phyloP scores from a whole-genome alignment of 2,888 invertebrate genomes.

The Girardia tigrina region DNA sequence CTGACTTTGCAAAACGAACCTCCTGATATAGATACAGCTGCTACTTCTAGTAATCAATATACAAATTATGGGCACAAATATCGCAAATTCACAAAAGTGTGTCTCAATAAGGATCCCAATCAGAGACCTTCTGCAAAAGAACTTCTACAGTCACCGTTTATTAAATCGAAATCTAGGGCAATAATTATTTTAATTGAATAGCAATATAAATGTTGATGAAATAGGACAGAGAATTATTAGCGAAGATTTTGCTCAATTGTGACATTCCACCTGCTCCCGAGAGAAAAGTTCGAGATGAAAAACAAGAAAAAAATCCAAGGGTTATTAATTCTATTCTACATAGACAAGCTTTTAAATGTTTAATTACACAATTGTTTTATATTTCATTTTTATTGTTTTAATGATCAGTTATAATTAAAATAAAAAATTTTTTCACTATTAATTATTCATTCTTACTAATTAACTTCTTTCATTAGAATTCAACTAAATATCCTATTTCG shows the following conservation, averaged over 20 bases:
- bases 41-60: constrained; percentile 91
- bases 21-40: constrained; percentile 79
- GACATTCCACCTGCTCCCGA: constrained; percentile 29
- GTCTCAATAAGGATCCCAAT: constrained; percentile 48
- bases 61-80: constrained; percentile 92
- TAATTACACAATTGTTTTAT: too few species aligned
- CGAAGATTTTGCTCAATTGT: not conserved
- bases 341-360: too few species aligned
- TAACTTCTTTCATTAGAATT: too few species aligned
- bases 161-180: constrained; percentile 80
- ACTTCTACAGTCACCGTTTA: constrained; percentile 85
- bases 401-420: too few species aligned
- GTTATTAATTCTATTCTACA: too few species aligned
- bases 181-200: not conserved
- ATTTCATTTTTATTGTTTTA: too few species aligned
- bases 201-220: not conserved
- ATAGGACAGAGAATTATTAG: constrained; percentile 41
- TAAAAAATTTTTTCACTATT: too few species aligned
- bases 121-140: constrained; percentile 75
- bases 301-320: constrained; percentile 12
- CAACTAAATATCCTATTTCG: too few species aligned
- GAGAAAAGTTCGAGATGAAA: not conserved
- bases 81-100: constrained; percentile 50
- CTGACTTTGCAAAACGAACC: constrained; percentile 93
- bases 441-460: too few species aligned